Percentiles rank a stretch among this genome's conserved stretches.
These are phyloP conservation scores for Leptobrachium leishanense DNA, from an alignment of 2,113 vertebrate species.

Conservation along the genomic window DNA sequence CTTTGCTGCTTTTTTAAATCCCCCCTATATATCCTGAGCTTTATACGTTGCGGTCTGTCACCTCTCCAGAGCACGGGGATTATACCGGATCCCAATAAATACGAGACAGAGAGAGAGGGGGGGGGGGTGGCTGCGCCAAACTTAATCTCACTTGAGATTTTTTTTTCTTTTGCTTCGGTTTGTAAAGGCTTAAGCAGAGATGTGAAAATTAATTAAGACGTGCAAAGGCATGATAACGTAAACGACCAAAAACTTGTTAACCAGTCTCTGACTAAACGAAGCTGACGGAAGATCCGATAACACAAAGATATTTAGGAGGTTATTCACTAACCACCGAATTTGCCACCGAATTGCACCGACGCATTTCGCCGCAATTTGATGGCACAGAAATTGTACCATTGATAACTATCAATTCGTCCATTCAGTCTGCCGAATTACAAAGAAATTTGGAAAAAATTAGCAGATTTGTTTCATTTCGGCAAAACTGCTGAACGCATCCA, in stretches of 20 bases:
- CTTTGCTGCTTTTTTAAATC: too few relatives aligned
- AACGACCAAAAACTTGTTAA: neutral
- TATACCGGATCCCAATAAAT: neutral
- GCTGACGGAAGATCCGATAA: neutral
- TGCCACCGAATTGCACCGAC: too few relatives aligned
- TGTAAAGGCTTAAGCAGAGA: neutral
- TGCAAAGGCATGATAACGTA: neutral
- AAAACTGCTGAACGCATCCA: too few relatives aligned
- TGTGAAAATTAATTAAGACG: slow-evolving; percentile 4
- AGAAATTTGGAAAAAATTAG: too few relatives aligned
- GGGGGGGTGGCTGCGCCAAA: neutral
- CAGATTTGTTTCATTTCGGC: too few relatives aligned
- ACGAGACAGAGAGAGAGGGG: neutral
- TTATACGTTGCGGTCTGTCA: too few relatives aligned
- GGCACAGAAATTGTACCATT: too few relatives aligned
- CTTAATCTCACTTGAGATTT: neutral
- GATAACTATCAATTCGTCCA: too few relatives aligned
- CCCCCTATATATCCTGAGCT: too few relatives aligned
- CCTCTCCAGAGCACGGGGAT: neutral
- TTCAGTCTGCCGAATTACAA: too few relatives aligned
- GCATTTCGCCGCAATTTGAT: too few relatives aligned
- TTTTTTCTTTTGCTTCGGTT: neutral
- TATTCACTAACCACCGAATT: too few relatives aligned
- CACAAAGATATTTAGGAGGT: neutral
- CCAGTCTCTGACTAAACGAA: neutral